phyloP scores from a whole-genome alignment of 2,888 invertebrate species.

The Carcina quercana region DNA sequence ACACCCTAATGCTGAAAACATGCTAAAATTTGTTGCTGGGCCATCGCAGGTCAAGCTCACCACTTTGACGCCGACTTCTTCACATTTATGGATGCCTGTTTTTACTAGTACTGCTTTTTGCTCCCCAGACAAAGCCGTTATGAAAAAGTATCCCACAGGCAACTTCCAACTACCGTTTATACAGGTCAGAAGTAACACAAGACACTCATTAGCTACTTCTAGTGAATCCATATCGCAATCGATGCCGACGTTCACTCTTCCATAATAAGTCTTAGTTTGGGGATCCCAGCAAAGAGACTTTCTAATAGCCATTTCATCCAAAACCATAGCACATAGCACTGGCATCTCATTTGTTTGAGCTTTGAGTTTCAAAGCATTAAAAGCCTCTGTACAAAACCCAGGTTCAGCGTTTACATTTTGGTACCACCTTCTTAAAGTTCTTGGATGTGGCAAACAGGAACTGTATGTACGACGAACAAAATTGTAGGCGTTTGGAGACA shows the following conservation, averaged over 20 bases:
- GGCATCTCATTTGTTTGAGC: background rate
- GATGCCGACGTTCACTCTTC: conserved; percentile 8
- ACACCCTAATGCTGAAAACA: conserved; percentile 9
- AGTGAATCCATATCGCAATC: conserved; percentile 5
- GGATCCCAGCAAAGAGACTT: conserved; percentile 12
- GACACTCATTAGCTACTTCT: conserved; percentile 5
- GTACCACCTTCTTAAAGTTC: conserved; percentile 10
- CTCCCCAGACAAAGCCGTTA: conserved; percentile 5
- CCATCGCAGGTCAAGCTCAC: conserved; percentile 11
- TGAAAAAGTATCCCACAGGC: conserved; percentile 8
- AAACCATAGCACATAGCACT: conserved; percentile 7
- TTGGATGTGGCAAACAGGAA: conserved; percentile 7
- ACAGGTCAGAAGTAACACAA: conserved; percentile 6
- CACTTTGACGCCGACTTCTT: conserved; percentile 6
- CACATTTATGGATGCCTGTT: conserved; percentile 5
- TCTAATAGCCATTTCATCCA: conserved; percentile 14
- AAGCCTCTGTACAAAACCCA: conserved; percentile 6
- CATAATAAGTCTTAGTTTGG: conserved; percentile 3
- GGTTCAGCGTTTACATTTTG: conserved; percentile 8
- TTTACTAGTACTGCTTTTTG: conserved; percentile 5
- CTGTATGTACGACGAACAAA: conserved; percentile 9
- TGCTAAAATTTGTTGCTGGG: conserved; percentile 7
- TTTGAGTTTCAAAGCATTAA: conserved; percentile 8
- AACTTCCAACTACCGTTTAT: conserved; percentile 9
- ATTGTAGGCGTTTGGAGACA: conserved; percentile 11